Evolutionary conservation across 1,140 invertebrate genomes (phyloP).

Genomic region (Neelides sp.): DNA sequence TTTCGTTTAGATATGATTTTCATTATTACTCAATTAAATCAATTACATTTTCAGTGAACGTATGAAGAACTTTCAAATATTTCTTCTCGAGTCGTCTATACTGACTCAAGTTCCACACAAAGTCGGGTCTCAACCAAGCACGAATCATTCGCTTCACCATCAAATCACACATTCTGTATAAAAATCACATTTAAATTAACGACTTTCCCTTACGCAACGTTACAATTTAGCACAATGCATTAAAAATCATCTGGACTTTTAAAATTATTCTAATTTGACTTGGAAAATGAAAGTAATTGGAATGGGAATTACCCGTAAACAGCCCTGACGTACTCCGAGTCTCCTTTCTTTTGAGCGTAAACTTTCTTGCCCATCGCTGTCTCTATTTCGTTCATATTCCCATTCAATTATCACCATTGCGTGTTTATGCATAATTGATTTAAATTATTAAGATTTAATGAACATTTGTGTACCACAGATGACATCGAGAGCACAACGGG

Average conservation of each 20-base stretch:
- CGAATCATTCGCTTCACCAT: constrained; percentile 66
- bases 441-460: too few species aligned
- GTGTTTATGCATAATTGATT: too few species aligned
- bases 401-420: neutral
- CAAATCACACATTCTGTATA: constrained; percentile 57
- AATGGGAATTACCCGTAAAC: constrained; percentile 48
- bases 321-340: constrained; percentile 62
- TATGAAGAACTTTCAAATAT: constrained; percentile 66
- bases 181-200: too few species aligned
- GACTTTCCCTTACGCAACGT: constrained; percentile 20
- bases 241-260: constrained; percentile 46
- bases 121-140: constrained; percentile 66
- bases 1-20: neutral
- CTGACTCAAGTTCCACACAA: constrained; percentile 65
- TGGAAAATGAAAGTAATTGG: too few species aligned
- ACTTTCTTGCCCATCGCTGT: constrained; percentile 69
- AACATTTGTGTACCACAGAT: constrained; percentile 54
- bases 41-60: constrained; percentile 59
- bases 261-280: constrained; percentile 66
- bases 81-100: constrained; percentile 59
- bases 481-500: constrained; percentile 58
- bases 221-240: constrained; percentile 6
- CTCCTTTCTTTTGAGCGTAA: constrained; percentile 50
- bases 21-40: neutral
- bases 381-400: constrained; percentile 43